These are phyloP conservation scores for Drosophila tristis DNA, from an alignment of 1,140 invertebrate genomes.

Conservation along the genomic window DNA sequence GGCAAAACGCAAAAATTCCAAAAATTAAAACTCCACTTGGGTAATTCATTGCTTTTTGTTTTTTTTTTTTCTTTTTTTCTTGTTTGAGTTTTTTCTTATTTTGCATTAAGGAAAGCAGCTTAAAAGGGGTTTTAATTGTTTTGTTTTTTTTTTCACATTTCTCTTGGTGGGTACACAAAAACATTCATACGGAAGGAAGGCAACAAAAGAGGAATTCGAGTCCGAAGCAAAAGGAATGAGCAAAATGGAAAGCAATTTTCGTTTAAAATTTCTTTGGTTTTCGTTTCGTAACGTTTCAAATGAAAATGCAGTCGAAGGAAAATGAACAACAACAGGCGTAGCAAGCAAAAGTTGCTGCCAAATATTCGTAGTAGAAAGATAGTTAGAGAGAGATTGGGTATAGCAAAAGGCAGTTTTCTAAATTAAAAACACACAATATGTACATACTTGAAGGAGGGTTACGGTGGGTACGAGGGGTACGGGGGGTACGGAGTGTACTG, in stretches of 20 bases:
- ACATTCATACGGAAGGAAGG: slow-evolving; percentile 47
- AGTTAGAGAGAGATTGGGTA: slow-evolving; percentile 14
- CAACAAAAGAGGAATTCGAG: slow-evolving; percentile 50
- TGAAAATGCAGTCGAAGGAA: slow-evolving; percentile 46
- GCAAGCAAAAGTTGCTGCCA: slow-evolving; percentile 21
- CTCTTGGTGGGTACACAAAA: slow-evolving; percentile 33
- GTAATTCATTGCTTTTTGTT: slow-evolving; percentile 23
- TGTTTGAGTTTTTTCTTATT: slow-evolving; percentile 12
- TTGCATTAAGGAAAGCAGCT: slow-evolving; percentile 53
- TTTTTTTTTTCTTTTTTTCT: slow-evolving; percentile 19
- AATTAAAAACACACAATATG: slow-evolving; percentile 64
- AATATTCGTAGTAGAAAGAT: slow-evolving; percentile 20
- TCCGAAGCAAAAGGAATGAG: slow-evolving; percentile 25
- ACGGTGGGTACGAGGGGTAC: no score
- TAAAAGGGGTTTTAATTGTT: slow-evolving; percentile 50
- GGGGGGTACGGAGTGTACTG: not conserved
- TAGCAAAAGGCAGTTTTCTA: slow-evolving; percentile 52
- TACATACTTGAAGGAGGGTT: not conserved
- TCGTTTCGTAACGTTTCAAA: slow-evolving; percentile 42
- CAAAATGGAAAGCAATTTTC: slow-evolving; percentile 66
- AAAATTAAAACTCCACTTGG: slow-evolving; percentile 45
- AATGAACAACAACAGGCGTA: slow-evolving; percentile 34
- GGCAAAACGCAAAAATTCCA: slow-evolving; percentile 61
- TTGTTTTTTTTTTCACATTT: slow-evolving; percentile 12
- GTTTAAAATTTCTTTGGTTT: slow-evolving; percentile 41